Conservation (phyloP, 2,113 vertebrate species). For the Corythaeola cristata region DNA sequence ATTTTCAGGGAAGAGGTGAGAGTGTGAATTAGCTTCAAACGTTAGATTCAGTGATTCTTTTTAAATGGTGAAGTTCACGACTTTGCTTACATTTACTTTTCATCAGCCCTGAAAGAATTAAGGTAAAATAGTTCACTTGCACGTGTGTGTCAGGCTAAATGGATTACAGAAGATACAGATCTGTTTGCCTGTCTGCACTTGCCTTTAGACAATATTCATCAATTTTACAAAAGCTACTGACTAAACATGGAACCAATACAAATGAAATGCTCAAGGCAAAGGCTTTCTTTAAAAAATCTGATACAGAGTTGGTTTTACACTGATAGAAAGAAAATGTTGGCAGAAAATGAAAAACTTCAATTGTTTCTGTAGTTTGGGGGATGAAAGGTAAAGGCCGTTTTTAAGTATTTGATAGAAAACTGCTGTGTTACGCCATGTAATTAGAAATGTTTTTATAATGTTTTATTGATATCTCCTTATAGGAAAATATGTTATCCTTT, state of each 20-base stretch:
- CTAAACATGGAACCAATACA: slow-evolving; percentile 70
- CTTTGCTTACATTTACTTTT: slow-evolving; percentile 75
- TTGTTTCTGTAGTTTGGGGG: not conserved
- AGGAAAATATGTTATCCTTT: not conserved
- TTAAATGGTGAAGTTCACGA: slow-evolving; percentile 55
- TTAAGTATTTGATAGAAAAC: not conserved
- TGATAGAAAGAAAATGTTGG: slow-evolving; percentile 19
- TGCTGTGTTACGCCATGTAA: not conserved
- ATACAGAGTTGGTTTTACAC: slow-evolving; percentile 27
- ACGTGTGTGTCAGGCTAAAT: slow-evolving; percentile 72
- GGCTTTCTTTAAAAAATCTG: slow-evolving; percentile 54
- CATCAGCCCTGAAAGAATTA: slow-evolving; percentile 71
- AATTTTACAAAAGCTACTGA: slow-evolving; percentile 76
- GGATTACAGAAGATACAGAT: slow-evolving; percentile 80
- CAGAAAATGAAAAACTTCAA: slow-evolving; percentile 39
- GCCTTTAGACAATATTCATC: slow-evolving; percentile 82
- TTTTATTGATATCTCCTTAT: not conserved
- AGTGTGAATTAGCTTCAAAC: slow-evolving; percentile 58
- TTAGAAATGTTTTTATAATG: not conserved
- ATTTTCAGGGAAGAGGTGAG: slow-evolving; percentile 46
- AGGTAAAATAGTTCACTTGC: slow-evolving; percentile 63
- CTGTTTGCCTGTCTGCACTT: slow-evolving; percentile 81
- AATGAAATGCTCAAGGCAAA: slow-evolving; percentile 51
- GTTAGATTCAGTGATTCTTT: slow-evolving; percentile 61
- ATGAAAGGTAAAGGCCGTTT: slow-evolving; percentile 28